Evolutionary conservation across 92 coral and sea anemone genomes (phyloP).

Genomic region (Scolanthus callimorphus): DNA sequence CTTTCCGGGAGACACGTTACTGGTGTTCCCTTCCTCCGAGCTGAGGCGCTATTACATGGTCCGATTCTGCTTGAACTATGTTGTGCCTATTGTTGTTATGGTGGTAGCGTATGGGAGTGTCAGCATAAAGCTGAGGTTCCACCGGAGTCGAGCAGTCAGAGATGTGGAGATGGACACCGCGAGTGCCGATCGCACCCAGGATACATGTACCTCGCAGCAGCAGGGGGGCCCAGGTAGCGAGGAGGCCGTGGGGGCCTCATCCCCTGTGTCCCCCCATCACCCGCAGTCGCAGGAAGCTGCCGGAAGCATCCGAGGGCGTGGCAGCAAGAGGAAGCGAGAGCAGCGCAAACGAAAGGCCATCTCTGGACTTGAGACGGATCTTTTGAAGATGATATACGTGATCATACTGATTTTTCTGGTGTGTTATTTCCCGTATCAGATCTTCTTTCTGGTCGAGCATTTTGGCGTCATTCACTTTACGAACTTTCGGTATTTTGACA

Average conservation of each 20-base stretch:
- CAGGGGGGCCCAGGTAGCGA: not conserved
- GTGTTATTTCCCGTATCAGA: slow-evolving; percentile 64
- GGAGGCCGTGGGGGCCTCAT: not conserved
- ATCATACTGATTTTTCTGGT: slow-evolving; percentile 36
- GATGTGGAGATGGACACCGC: slow-evolving; percentile 4
- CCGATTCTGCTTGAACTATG: slow-evolving; percentile 23
- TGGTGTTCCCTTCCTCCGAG: not conserved
- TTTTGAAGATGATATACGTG: slow-evolving; percentile 49
- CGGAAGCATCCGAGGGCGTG: not conserved
- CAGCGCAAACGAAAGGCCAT: slow-evolving; percentile 22
- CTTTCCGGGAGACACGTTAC: slow-evolving; percentile 16
- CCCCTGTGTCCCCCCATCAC: not conserved
- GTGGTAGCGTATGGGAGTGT: slow-evolving; percentile 45
- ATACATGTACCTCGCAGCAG: slow-evolving; percentile 3
- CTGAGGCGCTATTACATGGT: not conserved
- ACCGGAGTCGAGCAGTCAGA: slow-evolving; percentile 20
- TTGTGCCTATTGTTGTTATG: slow-evolving; percentile 41
- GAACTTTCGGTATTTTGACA: slow-evolving; percentile 15
- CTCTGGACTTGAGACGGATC: slow-evolving; percentile 31
- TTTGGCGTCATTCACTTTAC: slow-evolving; percentile 22
- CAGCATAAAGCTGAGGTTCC: slow-evolving; percentile 17
- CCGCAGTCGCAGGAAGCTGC: slow-evolving; percentile 1
- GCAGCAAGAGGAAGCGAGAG: slow-evolving; percentile 4
- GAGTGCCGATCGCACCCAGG: slow-evolving; percentile 7
- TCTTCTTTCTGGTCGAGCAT: slow-evolving; percentile 33